phyloP scores from a whole-genome alignment of 2,888 invertebrate species.

The Marronus borbonicus region DNA sequence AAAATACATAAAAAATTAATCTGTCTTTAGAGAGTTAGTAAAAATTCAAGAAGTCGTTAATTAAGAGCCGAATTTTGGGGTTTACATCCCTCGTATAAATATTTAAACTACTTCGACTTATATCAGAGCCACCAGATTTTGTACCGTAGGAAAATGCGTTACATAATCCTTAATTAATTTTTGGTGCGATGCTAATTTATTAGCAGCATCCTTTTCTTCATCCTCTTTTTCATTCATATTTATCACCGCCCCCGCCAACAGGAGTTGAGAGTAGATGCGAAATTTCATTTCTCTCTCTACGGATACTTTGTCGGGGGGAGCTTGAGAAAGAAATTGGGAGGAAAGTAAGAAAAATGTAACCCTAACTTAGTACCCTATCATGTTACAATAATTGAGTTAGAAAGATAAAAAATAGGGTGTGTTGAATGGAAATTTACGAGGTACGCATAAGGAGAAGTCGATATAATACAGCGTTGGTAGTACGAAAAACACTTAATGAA shows the following conservation, averaged over 20 bases:
- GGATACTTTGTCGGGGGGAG: constrained; percentile 34
- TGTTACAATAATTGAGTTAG: constrained; percentile 52
- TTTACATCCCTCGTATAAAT: constrained; percentile 17
- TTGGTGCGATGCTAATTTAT: constrained; percentile 45
- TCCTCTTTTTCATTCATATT: constrained; percentile 48
- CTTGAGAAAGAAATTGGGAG: constrained; percentile 21
- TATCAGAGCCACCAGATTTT: background rate
- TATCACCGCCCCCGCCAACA: constrained; percentile 39
- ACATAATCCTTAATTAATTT: constrained; percentile 43
- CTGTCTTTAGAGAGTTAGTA: background rate
- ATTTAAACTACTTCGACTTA: constrained; percentile 29
- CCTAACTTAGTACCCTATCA: constrained; percentile 51
- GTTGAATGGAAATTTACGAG: constrained; percentile 50
- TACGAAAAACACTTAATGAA: constrained; percentile 30
- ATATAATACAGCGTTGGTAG: constrained; percentile 21
- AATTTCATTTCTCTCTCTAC: constrained; percentile 47
- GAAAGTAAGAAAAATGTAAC: constrained; percentile 39
- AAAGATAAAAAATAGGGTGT: constrained; percentile 51
- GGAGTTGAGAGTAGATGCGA: constrained; percentile 29
- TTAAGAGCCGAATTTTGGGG: background rate
- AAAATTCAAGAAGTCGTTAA: background rate
- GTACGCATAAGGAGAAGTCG: constrained; percentile 20
- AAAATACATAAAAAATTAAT: constrained; percentile 4
- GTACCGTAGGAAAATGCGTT: constrained; percentile 27
- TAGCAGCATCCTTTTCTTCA: constrained; percentile 40